phyloP scores from a whole-genome alignment of 1,140 invertebrate species.

The Cydia pomonella region DNA sequence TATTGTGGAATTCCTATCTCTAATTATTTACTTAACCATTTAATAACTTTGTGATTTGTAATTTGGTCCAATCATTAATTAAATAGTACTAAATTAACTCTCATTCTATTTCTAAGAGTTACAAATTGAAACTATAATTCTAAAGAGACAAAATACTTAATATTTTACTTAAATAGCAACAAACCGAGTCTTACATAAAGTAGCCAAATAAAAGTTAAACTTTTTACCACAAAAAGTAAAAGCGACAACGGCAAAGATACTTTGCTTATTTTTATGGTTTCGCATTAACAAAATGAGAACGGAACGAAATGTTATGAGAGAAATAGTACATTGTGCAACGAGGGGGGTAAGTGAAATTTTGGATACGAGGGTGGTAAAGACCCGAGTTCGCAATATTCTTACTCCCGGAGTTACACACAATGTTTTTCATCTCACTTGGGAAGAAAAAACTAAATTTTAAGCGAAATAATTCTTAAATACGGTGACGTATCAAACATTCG shows the following conservation, averaged over 20 bases:
- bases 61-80: neutral
- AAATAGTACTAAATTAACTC: neutral
- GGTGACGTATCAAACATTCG: too few relatives aligned
- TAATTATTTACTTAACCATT: neutral
- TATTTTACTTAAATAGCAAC: too few relatives aligned
- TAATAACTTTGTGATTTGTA: constrained; percentile 12
- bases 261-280: neutral
- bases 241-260: neutral
- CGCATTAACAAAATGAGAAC: neutral
- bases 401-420: too few relatives aligned
- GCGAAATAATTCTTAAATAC: too few relatives aligned
- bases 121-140: neutral
- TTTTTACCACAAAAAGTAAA: neutral
- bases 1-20: neutral
- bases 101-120: neutral
- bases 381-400: too few relatives aligned
- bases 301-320: neutral
- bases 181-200: neutral
- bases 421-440: too few relatives aligned
- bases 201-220: neutral
- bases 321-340: neutral
- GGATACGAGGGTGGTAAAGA: too few relatives aligned
- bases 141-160: too few relatives aligned
- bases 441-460: too few relatives aligned
- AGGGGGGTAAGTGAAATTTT: too few relatives aligned